Evolutionary conservation across 2,888 invertebrate genomes (phyloP).

Genomic region (Cyclophora albipunctata): DNA sequence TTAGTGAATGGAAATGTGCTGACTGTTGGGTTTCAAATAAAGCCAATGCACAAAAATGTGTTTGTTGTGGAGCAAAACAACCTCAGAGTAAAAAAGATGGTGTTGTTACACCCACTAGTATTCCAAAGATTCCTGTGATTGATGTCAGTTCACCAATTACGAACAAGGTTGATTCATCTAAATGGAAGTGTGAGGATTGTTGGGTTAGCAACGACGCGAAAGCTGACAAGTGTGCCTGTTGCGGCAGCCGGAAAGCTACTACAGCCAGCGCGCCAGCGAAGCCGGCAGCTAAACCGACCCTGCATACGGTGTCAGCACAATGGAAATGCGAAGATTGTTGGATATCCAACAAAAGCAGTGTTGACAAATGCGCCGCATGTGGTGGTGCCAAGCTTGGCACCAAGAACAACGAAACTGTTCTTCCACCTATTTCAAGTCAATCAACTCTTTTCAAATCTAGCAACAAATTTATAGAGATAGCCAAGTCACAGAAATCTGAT

Average conservation of each 20-base stretch:
- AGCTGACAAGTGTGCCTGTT: slow-evolving; percentile 41
- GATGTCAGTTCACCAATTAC: too few relatives aligned
- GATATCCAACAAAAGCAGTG: slow-evolving; percentile 36
- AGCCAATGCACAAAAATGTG: slow-evolving; percentile 31
- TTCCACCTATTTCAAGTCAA: slow-evolving; percentile 4
- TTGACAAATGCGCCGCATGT: slow-evolving; percentile 44
- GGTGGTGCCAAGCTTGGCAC: slow-evolving; percentile 28
- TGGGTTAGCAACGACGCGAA: slow-evolving; percentile 38
- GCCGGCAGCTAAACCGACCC: not conserved
- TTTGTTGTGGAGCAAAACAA: slow-evolving; percentile 16
- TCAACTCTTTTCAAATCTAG: slow-evolving; percentile 15
- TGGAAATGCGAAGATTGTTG: slow-evolving; percentile 40
- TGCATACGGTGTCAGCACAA: slow-evolving; percentile 1
- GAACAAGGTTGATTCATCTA: slow-evolving; percentile 2
- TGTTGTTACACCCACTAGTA: not conserved
- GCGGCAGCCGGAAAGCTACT: slow-evolving; percentile 30
- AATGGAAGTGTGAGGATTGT: slow-evolving; percentile 37
- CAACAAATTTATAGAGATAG: slow-evolving; percentile 23
- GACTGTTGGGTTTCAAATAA: slow-evolving; percentile 42
- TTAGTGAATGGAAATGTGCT: slow-evolving; percentile 34
- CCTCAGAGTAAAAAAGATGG: slow-evolving; percentile 1
- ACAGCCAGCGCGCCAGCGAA: not conserved
- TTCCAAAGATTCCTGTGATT: too few relatives aligned
- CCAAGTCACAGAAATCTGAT: slow-evolving; percentile 30
- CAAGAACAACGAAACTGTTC: slow-evolving; percentile 8